A percentile compares a stretch with the other conserved stretches of the same genome.
Conservation (phyloP, 23 tunicate genomes). For the Clavelina lepadiformis region DNA sequence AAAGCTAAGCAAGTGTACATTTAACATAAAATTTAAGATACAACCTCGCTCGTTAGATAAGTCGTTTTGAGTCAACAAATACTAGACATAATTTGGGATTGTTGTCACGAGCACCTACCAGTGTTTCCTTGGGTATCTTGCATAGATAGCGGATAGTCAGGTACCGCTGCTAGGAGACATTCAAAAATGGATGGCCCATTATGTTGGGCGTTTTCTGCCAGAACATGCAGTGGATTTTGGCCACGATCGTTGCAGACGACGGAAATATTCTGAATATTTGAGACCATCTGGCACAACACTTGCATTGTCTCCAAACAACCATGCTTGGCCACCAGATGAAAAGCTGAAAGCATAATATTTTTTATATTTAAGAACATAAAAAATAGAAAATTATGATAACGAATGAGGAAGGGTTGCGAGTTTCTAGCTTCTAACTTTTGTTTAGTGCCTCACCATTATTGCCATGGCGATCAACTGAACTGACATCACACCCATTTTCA, state of each 20-base stretch:
- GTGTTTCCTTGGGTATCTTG: constrained; percentile 70
- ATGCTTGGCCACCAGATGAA: constrained; percentile 55
- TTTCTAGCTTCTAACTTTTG: not conserved
- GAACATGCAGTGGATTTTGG: constrained; percentile 48
- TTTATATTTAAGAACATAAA: not conserved
- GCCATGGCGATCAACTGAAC: constrained; percentile 38
- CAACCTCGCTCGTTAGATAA: too few species aligned
- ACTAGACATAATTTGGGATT: too few species aligned
- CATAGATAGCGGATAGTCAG: constrained; percentile 58
- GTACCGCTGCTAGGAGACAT: constrained; percentile 36
- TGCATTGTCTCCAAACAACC: constrained; percentile 46
- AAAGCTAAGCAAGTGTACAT: constrained; percentile 17
- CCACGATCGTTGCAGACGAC: constrained; percentile 39
- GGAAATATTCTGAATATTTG: constrained; percentile 16
- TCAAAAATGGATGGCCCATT: constrained; percentile 47
- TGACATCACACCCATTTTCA: constrained; percentile 55
- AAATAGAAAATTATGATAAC: not conserved
- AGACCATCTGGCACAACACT: constrained; percentile 28
- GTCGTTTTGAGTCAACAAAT: too few species aligned
- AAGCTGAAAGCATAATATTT: constrained; percentile 14
- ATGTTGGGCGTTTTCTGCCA: constrained; percentile 40
- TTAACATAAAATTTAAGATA: too few species aligned
- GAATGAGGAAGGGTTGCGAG: not conserved
- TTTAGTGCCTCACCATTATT: constrained; percentile 33
- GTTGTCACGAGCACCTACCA: constrained; percentile 13